These are phyloP conservation scores for Hexactinellida sp. DNA, from an alignment of 37 sponge, comb jelly and placozoan species.

Conservation along the genomic window DNA sequence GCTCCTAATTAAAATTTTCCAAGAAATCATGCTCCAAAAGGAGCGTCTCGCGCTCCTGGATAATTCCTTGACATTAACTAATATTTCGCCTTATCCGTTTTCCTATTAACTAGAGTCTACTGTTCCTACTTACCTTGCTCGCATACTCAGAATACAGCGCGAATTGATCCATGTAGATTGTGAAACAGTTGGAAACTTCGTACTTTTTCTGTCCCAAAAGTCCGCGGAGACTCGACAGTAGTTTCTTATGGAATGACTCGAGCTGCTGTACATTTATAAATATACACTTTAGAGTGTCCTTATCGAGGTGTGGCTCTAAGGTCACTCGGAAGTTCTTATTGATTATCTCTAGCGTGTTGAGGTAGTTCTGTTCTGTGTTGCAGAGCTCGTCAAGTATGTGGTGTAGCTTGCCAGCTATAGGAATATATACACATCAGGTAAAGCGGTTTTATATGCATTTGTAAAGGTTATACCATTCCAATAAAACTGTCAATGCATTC, in stretches of 20 bases:
- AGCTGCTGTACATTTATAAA: slow-evolving; percentile 18
- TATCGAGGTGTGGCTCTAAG: background rate
- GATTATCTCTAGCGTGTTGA: background rate
- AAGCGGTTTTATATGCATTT: no score
- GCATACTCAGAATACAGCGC: background rate
- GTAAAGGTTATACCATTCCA: no score
- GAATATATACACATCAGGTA: background rate
- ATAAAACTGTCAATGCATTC: no score
- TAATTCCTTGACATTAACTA: no score
- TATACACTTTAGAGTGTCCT: background rate
- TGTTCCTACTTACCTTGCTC: background rate
- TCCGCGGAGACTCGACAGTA: background rate
- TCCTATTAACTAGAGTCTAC: no score
- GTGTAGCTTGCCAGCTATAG: background rate
- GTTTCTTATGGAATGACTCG: background rate
- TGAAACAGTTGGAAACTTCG: background rate
- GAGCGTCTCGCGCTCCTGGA: no score
- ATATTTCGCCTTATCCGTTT: no score
- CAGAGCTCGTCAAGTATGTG: background rate
- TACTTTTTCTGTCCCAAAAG: background rate
- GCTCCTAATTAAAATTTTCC: no score
- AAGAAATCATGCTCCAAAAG: no score
- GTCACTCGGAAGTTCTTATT: background rate
- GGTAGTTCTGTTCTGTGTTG: slow-evolving; percentile 11
- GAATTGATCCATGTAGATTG: slow-evolving; percentile 9